phyloP scores from a whole-genome alignment of 1,140 invertebrate genomes.

The Globodera rostochiensis region DNA sequence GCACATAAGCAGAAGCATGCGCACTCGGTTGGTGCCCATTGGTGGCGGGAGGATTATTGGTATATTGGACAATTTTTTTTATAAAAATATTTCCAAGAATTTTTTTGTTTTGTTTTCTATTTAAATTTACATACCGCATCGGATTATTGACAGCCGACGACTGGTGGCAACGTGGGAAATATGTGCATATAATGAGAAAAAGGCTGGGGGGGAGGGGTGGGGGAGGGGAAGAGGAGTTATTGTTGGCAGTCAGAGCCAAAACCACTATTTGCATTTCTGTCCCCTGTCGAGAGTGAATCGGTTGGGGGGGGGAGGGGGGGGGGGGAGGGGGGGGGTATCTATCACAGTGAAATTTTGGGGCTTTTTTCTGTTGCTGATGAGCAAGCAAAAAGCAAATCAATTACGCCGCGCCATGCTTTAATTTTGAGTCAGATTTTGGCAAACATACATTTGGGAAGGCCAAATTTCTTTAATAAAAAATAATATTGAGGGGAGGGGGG shows the following conservation, averaged over 20 bases:
- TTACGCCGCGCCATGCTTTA: no score
- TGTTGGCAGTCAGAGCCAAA: neutral
- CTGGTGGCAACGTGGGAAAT: neutral
- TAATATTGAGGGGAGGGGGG: no score
- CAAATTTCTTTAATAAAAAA: no score
- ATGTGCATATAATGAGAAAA: neutral
- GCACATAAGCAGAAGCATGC: neutral
- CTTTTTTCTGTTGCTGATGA: neutral
- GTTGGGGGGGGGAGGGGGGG: no score
- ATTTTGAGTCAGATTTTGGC: no score
- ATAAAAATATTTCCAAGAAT: no score
- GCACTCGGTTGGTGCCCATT: neutral
- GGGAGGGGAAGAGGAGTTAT: neutral
- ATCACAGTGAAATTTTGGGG: neutral
- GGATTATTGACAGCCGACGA: neutral
- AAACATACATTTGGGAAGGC: no score
- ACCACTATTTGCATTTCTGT: neutral
- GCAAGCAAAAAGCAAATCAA: neutral
- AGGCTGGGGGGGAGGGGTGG: neutral
- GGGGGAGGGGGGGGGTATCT: neutral
- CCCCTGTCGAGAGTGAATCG: neutral
- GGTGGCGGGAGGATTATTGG: no score
- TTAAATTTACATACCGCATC: neutral
- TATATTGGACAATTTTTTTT: no score
- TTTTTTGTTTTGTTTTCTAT: neutral